These are phyloP conservation scores for Xyliphius kryptos DNA, from an alignment of 2,113 vertebrate genomes.

Conservation along the genomic window DNA sequence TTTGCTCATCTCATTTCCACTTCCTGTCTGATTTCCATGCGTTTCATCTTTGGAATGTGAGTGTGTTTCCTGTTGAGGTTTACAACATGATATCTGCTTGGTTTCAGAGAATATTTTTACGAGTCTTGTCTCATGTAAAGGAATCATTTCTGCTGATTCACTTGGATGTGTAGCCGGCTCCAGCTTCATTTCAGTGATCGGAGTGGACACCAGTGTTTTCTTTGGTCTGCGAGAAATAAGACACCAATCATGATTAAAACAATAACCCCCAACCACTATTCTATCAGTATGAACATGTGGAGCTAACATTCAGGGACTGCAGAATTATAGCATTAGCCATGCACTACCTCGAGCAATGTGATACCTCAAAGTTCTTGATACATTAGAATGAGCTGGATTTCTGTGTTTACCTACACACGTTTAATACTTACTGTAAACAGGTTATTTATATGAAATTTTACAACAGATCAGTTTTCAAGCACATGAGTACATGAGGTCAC, in stretches of 20 bases:
- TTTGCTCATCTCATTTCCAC: neutral
- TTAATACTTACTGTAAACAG: no score
- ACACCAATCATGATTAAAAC: conserved; percentile 35
- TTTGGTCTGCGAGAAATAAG: conserved; percentile 42
- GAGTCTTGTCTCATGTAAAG: conserved; percentile 3
- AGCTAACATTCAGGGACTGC: neutral
- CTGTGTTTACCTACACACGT: no score
- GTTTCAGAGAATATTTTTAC: conserved; percentile 10
- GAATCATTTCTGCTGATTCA: conserved; percentile 7
- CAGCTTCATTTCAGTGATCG: neutral
- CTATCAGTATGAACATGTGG: conserved; percentile 1
- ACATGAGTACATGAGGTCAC: no score
- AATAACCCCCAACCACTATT: neutral
- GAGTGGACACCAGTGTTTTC: neutral
- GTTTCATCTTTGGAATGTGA: no score
- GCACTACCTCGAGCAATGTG: no score
- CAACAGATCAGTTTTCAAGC: no score
- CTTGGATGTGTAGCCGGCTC: neutral
- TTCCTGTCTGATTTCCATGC: neutral
- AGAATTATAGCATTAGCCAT: no score
- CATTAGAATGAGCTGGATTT: no score
- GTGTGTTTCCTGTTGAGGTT: no score
- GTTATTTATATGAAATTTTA: no score
- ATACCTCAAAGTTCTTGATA: no score
- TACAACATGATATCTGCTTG: neutral